Evolutionary conservation across 64 coral and sea anemone species (phyloP).

Genomic region (Pachyseris speciosa): DNA sequence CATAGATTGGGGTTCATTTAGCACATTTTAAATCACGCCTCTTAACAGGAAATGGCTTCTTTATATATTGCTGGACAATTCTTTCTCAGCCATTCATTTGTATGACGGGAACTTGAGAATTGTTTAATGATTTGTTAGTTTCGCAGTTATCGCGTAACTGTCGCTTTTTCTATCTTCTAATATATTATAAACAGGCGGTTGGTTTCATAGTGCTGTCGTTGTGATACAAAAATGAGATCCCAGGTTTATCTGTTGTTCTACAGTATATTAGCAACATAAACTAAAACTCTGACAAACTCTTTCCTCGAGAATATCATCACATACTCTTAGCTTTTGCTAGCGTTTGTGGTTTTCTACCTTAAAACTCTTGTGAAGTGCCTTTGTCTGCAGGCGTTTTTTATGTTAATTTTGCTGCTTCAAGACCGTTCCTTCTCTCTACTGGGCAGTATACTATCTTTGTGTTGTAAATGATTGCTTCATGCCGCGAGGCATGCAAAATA

Average conservation of each 20-base stretch:
- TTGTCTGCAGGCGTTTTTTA: background rate
- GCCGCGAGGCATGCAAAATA: background rate
- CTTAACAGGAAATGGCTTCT: background rate
- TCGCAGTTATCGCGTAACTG: no score
- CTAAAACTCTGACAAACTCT: no score
- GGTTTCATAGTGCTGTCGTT: background rate
- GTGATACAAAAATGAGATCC: background rate
- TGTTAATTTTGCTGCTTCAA: slow-evolving; percentile 37
- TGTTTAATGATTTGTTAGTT: background rate
- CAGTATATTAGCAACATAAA: no score
- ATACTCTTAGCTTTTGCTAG: background rate
- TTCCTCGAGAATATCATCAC: no score
- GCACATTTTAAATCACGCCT: background rate
- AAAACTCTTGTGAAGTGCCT: background rate
- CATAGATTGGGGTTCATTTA: background rate
- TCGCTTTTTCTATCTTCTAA: background rate
- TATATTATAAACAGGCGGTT: background rate
- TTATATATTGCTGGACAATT: no score
- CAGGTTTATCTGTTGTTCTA: background rate
- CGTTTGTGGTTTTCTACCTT: slow-evolving; percentile 12
- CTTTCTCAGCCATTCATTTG: background rate
- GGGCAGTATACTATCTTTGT: background rate
- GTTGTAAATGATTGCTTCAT: background rate
- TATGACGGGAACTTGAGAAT: background rate
- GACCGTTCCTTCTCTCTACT: background rate